Percentiles rank a stretch among this genome's conserved stretches.
Evolutionary conservation across 2,113 vertebrate species (phyloP).

Genomic region (Thalassarche chlororhynchos): DNA sequence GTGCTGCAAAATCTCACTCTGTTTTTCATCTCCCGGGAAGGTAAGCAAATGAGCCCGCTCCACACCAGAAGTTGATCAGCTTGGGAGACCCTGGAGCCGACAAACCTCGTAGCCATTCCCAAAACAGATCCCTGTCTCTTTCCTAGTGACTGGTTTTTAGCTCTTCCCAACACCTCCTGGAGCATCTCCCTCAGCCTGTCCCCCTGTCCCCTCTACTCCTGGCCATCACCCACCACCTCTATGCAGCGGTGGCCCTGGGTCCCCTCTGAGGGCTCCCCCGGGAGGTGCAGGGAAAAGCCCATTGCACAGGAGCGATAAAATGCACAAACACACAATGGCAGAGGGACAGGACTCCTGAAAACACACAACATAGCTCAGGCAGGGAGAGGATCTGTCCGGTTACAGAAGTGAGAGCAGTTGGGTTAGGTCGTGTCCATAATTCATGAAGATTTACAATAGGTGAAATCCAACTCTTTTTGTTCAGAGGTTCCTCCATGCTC

Average conservation of each 20-base stretch:
- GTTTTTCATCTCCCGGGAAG: conserved; percentile 48
- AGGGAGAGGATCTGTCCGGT: neutral
- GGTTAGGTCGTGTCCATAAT: neutral
- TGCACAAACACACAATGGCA: neutral
- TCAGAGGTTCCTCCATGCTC: neutral
- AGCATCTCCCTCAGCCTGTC: neutral
- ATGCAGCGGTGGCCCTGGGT: accelerated
- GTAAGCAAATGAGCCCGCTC: conserved; percentile 21
- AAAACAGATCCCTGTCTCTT: neutral
- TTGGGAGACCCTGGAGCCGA: neutral
- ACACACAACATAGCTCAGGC: neutral
- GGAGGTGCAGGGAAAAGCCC: neutral
- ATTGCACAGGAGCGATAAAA: neutral
- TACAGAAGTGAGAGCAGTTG: neutral
- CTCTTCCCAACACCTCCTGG: neutral
- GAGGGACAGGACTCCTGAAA: neutral
- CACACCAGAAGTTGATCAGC: neutral
- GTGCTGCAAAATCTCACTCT: conserved; percentile 58
- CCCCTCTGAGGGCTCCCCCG: accelerated
- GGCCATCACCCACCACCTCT: neutral
- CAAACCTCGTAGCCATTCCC: neutral
- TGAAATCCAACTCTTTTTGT: neutral
- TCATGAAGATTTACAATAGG: neutral
- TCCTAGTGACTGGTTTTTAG: neutral
- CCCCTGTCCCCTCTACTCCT: too few species aligned